Evolutionary conservation across 2,888 invertebrate species (phyloP).

Genomic region (Habrosyne pyritoides): DNA sequence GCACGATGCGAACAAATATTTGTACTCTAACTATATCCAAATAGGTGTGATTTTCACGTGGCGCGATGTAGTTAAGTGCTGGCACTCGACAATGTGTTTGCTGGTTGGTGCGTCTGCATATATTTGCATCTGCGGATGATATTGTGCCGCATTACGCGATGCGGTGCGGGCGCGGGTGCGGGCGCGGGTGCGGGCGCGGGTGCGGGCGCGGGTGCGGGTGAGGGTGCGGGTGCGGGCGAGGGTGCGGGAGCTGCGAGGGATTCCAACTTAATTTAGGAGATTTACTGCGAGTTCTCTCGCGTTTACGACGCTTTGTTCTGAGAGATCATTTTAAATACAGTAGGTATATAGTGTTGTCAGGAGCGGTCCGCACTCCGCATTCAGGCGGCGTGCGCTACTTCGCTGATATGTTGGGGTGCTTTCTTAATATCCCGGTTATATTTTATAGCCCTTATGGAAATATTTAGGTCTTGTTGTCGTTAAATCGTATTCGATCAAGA

Average conservation of each 20-base stretch:
- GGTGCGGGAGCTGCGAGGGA: constrained; percentile 12
- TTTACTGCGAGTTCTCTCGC: constrained; percentile 27
- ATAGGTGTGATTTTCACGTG: constrained; percentile 1
- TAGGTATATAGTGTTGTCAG: neutral
- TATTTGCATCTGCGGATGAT: constrained; percentile 40
- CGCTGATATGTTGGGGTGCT: neutral
- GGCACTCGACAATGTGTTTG: constrained; percentile 16
- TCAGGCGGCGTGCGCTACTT: neutral
- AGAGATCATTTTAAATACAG: constrained; percentile 4
- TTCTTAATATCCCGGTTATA: neutral
- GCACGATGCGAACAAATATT: constrained; percentile 10
- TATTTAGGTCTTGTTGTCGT: neutral
- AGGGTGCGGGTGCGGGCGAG: too few relatives aligned
- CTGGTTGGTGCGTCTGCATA: constrained; percentile 30
- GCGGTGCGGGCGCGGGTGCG: neutral
- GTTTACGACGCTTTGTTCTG: constrained; percentile 10
- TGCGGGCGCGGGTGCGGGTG: neutral
- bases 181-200: neutral
- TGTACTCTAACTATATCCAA: constrained; percentile 1
- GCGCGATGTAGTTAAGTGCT: neutral
- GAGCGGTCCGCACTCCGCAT: neutral
- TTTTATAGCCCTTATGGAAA: neutral
- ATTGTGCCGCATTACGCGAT: constrained; percentile 11
- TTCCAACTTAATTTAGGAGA: constrained; percentile 42
- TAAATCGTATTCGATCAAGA: too few relatives aligned